These are phyloP conservation scores for Hoplostethus mediterraneus DNA, from an alignment of 2,797 vertebrate species.

Conservation along the genomic window DNA sequence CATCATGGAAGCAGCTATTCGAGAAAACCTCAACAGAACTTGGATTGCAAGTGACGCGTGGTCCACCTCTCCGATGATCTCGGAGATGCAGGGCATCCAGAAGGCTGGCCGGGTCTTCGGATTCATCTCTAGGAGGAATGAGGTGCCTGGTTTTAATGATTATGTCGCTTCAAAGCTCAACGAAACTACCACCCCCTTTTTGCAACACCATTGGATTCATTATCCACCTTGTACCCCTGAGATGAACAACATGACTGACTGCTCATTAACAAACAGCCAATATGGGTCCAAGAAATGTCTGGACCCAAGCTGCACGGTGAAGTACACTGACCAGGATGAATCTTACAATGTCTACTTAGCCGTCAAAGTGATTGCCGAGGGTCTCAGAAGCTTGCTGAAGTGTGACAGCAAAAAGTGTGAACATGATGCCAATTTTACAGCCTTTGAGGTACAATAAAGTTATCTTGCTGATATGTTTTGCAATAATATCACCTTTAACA, in stretches of 20 bases:
- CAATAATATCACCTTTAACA: too few species aligned
- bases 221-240: conserved; percentile 28
- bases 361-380: conserved; percentile 63
- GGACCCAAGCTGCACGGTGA: conserved; percentile 25
- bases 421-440: conserved; percentile 34
- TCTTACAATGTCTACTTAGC: conserved; percentile 68
- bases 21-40: conserved; percentile 44
- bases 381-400: conserved; percentile 56
- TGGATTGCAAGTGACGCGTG: conserved; percentile 77
- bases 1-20: conserved; percentile 49
- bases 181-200: conserved; percentile 3
- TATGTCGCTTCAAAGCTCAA: conserved; percentile 48
- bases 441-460: conserved; percentile 62
- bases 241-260: neutral
- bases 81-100: neutral
- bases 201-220: neutral
- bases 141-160: conserved; percentile 64
- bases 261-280: neutral
- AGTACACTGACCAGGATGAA: conserved; percentile 34
- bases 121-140: conserved; percentile 51
- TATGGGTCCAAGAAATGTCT: neutral
- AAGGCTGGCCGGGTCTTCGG: conserved; percentile 62
- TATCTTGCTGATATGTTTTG: neutral
- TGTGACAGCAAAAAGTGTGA: conserved; percentile 45
- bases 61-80: conserved; percentile 51